Conservation (phyloP, 2,797 vertebrate species). For the Fistularia tabacaria region DNA sequence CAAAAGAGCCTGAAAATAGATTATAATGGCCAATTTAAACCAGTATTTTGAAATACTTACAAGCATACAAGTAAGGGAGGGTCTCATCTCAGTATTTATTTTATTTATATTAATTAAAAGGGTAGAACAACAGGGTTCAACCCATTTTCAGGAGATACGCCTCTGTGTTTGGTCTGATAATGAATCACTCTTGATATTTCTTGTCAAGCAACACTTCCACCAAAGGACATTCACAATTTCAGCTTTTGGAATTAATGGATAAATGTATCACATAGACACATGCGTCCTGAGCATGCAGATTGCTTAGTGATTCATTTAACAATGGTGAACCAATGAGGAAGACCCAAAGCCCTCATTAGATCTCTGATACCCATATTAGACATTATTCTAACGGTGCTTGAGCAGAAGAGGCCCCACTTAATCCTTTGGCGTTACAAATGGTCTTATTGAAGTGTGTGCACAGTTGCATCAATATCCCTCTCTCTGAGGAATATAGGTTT, state of each 20-base stretch:
- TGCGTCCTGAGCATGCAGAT: conserved; percentile 5
- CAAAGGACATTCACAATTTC: too few relatives aligned
- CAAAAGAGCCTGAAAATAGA: too few relatives aligned
- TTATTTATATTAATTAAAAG: too few relatives aligned
- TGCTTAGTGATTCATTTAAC: conserved; percentile 13
- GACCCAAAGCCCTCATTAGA: conserved; percentile 40
- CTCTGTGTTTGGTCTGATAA: too few relatives aligned
- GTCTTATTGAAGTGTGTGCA: conserved; percentile 56
- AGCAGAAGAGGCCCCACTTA: conserved; percentile 49
- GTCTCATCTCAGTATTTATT: too few relatives aligned
- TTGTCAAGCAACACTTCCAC: too few relatives aligned
- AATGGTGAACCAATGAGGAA: conserved; percentile 23
- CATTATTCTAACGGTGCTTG: conserved; percentile 34
- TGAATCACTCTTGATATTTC: too few relatives aligned
- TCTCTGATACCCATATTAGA: conserved; percentile 36
- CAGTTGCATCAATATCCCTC: conserved; percentile 57
- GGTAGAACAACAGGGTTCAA: too few relatives aligned
- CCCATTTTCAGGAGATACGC: too few relatives aligned
- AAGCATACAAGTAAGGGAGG: too few relatives aligned
- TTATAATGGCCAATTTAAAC: too few relatives aligned
- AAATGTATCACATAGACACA: neutral
- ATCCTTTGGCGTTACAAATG: conserved; percentile 65
- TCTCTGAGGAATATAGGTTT: conserved; percentile 58
- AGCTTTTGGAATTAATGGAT: neutral
- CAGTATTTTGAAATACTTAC: too few relatives aligned